These are phyloP conservation scores for Lethrus apterus DNA, from an alignment of 1,140 invertebrate genomes.

Conservation along the genomic window DNA sequence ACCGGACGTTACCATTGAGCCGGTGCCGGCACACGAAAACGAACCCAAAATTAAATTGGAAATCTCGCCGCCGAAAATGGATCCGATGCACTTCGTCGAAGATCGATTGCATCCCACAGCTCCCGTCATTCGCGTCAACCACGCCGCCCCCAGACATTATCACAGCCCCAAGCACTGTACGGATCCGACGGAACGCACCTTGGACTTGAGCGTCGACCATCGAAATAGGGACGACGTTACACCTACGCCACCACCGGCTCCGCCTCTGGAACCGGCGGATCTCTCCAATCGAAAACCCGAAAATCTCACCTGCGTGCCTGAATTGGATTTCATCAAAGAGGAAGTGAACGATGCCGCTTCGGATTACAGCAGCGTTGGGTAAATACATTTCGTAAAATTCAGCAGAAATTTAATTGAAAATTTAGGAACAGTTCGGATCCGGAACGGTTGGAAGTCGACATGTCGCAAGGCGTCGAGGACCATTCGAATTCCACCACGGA, in stretches of 20 bases:
- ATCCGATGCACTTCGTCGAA: neutral
- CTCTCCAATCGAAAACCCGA: conserved; percentile 35
- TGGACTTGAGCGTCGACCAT: neutral
- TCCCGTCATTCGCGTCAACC: neutral
- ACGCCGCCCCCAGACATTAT: neutral
- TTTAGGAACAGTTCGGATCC: conserved; percentile 52
- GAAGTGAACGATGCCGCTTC: conserved; percentile 34
- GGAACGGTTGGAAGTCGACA: conserved; percentile 48
- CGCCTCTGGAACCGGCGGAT: conserved; percentile 34
- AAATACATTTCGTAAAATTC: no score
- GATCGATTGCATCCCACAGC: neutral
- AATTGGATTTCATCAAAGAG: conserved; percentile 34
- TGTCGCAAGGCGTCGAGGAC: conserved; percentile 38
- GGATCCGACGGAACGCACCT: neutral
- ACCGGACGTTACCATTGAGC: conserved; percentile 12
- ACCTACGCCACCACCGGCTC: conserved; percentile 8
- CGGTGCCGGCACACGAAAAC: conserved; percentile 2
- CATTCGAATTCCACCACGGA: conserved; percentile 36
- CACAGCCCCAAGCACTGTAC: neutral
- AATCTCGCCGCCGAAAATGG: neutral
- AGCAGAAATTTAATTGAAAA: no score
- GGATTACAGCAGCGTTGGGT: conserved; percentile 43
- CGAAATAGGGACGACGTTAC: no score
- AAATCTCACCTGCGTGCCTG: conserved; percentile 33
- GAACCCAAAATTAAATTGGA: conserved; percentile 2